These are phyloP conservation scores for Ichneumoninae sp. DNA, from an alignment of 2,888 invertebrate genomes.

Conservation along the genomic window DNA sequence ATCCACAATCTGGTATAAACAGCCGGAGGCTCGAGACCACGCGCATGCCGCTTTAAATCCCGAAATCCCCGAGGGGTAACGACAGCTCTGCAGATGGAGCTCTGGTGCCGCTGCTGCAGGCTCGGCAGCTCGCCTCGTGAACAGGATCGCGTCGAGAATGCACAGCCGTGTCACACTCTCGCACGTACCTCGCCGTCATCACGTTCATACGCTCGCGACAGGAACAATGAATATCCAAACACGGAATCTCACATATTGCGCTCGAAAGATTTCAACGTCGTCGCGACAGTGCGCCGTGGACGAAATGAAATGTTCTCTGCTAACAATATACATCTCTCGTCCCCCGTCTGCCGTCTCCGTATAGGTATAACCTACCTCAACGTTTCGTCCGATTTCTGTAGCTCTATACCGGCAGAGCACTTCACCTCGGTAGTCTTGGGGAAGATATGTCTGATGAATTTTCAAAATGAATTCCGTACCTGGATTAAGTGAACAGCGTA, in stretches of 20 bases:
- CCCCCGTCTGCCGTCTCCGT: background rate
- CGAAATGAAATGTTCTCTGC: conserved; percentile 41
- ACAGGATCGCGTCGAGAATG: conserved; percentile 40
- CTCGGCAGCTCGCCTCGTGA: background rate
- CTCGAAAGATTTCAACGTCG: conserved; percentile 39
- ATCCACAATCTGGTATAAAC: conserved; percentile 56
- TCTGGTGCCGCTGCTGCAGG: conserved; percentile 30
- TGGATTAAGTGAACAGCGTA: conserved; percentile 57
- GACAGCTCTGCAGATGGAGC: conserved; percentile 24
- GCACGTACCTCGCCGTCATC: conserved; percentile 35
- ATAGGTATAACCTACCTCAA: background rate
- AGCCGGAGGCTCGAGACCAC: conserved; percentile 48
- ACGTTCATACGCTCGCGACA: conserved; percentile 25
- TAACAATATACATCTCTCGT: conserved; percentile 39
- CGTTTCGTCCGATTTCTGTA: conserved; percentile 38
- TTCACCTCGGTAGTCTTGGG: conserved; percentile 63
- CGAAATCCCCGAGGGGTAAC: conserved; percentile 22
- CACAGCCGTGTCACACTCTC: conserved; percentile 45
- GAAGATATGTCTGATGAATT: conserved; percentile 40
- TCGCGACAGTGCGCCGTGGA: background rate
- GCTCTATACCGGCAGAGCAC: conserved; percentile 56
- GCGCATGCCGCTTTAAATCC: conserved; percentile 54
- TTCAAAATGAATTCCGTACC: conserved; percentile 16
- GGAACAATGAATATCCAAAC: conserved; percentile 67
- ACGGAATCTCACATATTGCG: conserved; percentile 44